Conservation (phyloP, 2,113 vertebrate genomes). For the Polypterus senegalus region DNA sequence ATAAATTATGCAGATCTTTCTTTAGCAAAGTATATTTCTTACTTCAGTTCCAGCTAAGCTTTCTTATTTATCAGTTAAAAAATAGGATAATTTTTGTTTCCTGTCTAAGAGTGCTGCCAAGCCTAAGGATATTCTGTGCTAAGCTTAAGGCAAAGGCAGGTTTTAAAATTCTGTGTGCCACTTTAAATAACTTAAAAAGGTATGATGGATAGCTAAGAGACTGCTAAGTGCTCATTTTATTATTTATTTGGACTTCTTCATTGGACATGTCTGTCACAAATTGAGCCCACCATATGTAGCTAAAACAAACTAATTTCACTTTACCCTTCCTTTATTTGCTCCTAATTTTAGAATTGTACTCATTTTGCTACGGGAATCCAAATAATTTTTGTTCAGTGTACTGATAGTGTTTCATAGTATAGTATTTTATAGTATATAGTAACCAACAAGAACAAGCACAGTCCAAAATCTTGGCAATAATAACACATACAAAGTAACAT, state of each 20-base stretch:
- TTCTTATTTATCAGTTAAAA: background rate
- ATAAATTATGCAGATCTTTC: background rate
- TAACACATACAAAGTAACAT: too few relatives aligned
- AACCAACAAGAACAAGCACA: too few relatives aligned
- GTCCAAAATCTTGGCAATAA: too few relatives aligned
- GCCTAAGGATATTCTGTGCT: conserved; percentile 39
- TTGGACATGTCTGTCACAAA: conserved; percentile 5
- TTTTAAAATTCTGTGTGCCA: conserved; percentile 39
- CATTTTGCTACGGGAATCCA: too few relatives aligned
- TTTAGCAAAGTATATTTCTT: background rate
- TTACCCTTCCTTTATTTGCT: too few relatives aligned
- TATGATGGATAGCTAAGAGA: conserved; percentile 40
- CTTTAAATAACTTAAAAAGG: conserved; percentile 46
- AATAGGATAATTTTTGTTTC: background rate
- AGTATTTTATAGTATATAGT: too few relatives aligned
- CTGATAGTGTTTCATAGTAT: too few relatives aligned
- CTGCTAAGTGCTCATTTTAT: conserved; percentile 41
- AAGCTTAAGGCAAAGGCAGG: conserved; percentile 35
- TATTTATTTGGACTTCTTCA: conserved; percentile 30
- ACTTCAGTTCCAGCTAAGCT: background rate
- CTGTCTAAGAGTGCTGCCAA: conserved; percentile 8
- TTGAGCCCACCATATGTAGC: background rate
- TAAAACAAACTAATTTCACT: too few relatives aligned
- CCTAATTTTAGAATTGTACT: too few relatives aligned
- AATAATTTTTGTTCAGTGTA: too few relatives aligned